Evolutionary conservation across 1,140 invertebrate genomes (phyloP).

Genomic region (Hormaphis cornu): DNA sequence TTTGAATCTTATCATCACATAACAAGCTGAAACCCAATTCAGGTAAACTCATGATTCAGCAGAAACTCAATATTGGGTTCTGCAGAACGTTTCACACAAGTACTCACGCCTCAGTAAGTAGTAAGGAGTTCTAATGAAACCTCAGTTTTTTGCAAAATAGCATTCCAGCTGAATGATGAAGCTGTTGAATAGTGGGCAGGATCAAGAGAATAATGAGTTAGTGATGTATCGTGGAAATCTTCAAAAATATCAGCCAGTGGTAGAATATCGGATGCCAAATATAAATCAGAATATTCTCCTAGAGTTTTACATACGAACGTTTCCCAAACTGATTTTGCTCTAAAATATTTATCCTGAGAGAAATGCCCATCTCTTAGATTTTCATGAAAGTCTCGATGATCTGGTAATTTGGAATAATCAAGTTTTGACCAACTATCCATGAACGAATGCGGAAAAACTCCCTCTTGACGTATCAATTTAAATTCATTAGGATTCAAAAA

Average conservation of each 20-base stretch:
- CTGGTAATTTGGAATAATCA: neutral
- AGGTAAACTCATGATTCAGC: too few relatives aligned
- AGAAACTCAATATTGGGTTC: too few relatives aligned
- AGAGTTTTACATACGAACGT: constrained; percentile 41
- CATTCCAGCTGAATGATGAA: neutral
- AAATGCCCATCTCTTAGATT: neutral
- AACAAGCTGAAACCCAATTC: too few relatives aligned
- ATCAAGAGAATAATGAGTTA: neutral
- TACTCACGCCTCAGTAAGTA: too few relatives aligned
- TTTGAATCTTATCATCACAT: too few relatives aligned
- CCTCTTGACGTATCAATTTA: too few relatives aligned
- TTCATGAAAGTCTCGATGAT: neutral
- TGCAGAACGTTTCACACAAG: too few relatives aligned
- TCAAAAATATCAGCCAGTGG: constrained; percentile 43
- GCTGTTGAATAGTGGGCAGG: neutral
- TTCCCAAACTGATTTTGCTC: constrained; percentile 39
- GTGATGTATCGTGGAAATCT: constrained; percentile 42
- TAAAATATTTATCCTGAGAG: neutral
- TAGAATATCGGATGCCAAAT: constrained; percentile 44
- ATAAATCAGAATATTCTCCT: constrained; percentile 43
- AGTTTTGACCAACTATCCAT: neutral
- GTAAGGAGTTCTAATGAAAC: too few relatives aligned
- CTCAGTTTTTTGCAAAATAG: neutral
- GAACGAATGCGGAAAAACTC: too few relatives aligned
- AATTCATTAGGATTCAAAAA: too few relatives aligned